Conservation (phyloP, 2,888 invertebrate genomes). For the Gandaritis pyraliata region DNA sequence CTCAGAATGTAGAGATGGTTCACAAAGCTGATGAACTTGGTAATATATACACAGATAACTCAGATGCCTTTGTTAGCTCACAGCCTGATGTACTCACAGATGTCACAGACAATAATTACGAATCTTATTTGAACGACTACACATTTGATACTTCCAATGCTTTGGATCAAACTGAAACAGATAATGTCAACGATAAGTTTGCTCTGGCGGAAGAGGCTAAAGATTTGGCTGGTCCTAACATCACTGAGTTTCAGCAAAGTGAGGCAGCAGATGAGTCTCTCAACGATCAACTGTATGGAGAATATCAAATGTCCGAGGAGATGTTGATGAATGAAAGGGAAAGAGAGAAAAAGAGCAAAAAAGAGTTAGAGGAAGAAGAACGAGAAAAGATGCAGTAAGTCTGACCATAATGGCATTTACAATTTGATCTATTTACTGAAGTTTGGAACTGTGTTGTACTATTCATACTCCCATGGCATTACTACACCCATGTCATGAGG, state of each 20-base stretch:
- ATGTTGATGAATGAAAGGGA: slow-evolving; percentile 82
- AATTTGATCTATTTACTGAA: too few relatives aligned
- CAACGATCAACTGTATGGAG: slow-evolving; percentile 47
- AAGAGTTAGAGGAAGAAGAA: slow-evolving; percentile 96
- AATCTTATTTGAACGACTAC: slow-evolving; percentile 72
- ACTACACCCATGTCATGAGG: too few relatives aligned
- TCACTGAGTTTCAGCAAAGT: slow-evolving; percentile 65
- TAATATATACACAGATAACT: slow-evolving; percentile 71
- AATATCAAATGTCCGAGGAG: slow-evolving; percentile 71
- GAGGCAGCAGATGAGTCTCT: slow-evolving; percentile 48
- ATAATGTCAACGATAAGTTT: slow-evolving; percentile 53
- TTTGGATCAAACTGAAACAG: slow-evolving; percentile 51
- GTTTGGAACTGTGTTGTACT: too few relatives aligned
- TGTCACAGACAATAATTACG: slow-evolving; percentile 64
- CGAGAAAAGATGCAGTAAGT: slow-evolving; percentile 97
- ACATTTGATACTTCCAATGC: slow-evolving; percentile 63
- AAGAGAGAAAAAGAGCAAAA: slow-evolving; percentile 90
- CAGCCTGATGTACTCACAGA: slow-evolving; percentile 65
- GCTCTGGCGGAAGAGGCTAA: slow-evolving; percentile 52
- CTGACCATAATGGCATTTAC: background rate
- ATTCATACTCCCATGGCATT: too few relatives aligned
- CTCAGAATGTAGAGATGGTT: slow-evolving; percentile 67
- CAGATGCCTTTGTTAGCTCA: slow-evolving; percentile 62
- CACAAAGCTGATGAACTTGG: slow-evolving; percentile 75
- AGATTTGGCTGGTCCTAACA: slow-evolving; percentile 53